phyloP scores from a whole-genome alignment of 2,113 vertebrate species.

The Guaruba guarouba region DNA sequence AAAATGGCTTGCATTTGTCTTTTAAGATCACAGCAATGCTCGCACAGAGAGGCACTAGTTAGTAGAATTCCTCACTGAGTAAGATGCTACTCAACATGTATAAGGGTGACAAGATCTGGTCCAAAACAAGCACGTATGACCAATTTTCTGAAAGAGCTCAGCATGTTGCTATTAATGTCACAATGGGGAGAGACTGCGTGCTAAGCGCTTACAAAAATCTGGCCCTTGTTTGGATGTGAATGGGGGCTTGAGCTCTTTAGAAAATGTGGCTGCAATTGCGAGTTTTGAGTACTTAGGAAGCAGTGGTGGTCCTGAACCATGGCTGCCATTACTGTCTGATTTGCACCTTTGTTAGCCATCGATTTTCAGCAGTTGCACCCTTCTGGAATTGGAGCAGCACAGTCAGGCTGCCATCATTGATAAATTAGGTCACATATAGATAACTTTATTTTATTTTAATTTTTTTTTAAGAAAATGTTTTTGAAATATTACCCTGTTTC shows the following conservation, averaged over 20 bases:
- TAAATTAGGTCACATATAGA: not conserved
- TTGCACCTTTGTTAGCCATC: slow-evolving; percentile 26
- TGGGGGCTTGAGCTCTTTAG: not conserved
- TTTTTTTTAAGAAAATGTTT: slow-evolving; percentile 43
- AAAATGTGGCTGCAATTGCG: slow-evolving; percentile 51
- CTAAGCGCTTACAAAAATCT: slow-evolving; percentile 48
- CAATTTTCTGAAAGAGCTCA: slow-evolving; percentile 33
- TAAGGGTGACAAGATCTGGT: not conserved
- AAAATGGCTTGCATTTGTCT: not conserved
- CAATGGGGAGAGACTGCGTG: not conserved
- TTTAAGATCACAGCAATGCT: not conserved
- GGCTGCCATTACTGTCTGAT: slow-evolving; percentile 33
- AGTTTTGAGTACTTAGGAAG: slow-evolving; percentile 29
- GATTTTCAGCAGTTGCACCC: slow-evolving; percentile 20
- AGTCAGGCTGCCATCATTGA: not conserved
- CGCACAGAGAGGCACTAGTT: not conserved
- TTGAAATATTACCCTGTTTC: slow-evolving; percentile 61
- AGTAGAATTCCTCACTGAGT: not conserved
- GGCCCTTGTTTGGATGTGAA: slow-evolving; percentile 24
- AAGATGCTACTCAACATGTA: not conserved
- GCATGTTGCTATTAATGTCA: slow-evolving; percentile 26
- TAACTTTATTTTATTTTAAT: not conserved
- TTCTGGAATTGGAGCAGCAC: not conserved
- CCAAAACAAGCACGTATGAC: slow-evolving; percentile 57
- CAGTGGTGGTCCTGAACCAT: slow-evolving; percentile 27